A percentile compares a stretch with the other conserved stretches of the same genome.
These are phyloP conservation scores for Plutomurus gul DNA, from an alignment of 1,140 invertebrate genomes.

Conservation along the genomic window DNA sequence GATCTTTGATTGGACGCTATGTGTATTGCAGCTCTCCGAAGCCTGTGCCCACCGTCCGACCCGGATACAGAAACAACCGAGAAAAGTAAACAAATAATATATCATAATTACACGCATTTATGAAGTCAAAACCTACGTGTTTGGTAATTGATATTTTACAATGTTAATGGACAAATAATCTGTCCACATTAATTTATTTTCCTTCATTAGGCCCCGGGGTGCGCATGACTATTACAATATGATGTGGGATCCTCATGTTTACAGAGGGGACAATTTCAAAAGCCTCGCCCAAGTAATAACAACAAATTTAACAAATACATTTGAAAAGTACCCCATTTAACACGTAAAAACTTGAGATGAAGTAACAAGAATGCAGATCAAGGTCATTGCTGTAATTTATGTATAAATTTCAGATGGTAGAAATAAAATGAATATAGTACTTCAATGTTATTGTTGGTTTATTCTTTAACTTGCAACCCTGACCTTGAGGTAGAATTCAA, in stretches of 20 bases:
- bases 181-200: too few species aligned
- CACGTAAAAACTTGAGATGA: too few species aligned
- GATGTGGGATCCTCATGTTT: constrained; percentile 51
- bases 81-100: background rate
- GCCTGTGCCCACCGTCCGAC: background rate
- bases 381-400: too few species aligned
- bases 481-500: too few species aligned
- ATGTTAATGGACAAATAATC: too few species aligned
- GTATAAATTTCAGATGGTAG: too few species aligned
- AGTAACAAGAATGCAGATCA: too few species aligned
- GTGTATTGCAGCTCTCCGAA: background rate
- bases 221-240: constrained; percentile 51
- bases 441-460: too few species aligned
- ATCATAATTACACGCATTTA: background rate
- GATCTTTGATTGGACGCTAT: constrained; percentile 57
- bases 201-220: constrained; percentile 46
- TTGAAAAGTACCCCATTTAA: too few species aligned
- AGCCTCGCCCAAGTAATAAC: background rate
- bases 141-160: background rate
- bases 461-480: too few species aligned
- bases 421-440: too few species aligned
- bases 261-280: constrained; percentile 36
- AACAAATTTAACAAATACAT: too few species aligned
- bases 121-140: background rate
- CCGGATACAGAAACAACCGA: background rate